A percentile compares a stretch with the other conserved stretches of the same genome.
These are phyloP conservation scores for Cebidichthys violaceus DNA, from an alignment of 2,113 vertebrate species.

Conservation along the genomic window DNA sequence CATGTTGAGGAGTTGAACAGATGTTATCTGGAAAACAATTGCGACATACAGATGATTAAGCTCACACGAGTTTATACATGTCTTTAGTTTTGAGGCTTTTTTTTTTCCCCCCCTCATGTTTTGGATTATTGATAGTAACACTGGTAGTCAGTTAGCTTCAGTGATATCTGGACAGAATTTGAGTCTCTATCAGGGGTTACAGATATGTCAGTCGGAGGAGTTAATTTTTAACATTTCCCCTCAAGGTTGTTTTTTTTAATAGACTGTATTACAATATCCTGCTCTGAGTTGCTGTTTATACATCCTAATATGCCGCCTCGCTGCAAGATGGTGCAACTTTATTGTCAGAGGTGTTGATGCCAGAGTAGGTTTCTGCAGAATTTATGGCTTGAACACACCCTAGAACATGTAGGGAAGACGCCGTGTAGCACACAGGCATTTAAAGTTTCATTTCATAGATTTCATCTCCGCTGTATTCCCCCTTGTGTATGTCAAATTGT, in stretches of 20 bases:
- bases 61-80: background rate
- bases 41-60: background rate
- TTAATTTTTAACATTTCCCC: slow-evolving; percentile 52
- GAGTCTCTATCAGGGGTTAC: background rate
- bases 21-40: background rate
- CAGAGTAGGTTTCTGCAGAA: slow-evolving; percentile 11
- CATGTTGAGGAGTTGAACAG: background rate
- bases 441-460: background rate
- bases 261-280: slow-evolving; percentile 15
- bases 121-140: background rate
- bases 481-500: background rate
- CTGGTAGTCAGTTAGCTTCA: background rate
- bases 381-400: slow-evolving; percentile 1
- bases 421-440: background rate
- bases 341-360: background rate
- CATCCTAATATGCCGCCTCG: slow-evolving; percentile 3
- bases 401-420: background rate
- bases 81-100: background rate
- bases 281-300: background rate
- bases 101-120: no score
- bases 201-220: slow-evolving; percentile 8
- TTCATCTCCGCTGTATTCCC: background rate
- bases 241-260: slow-evolving; percentile 33
- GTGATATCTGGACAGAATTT: slow-evolving; percentile 13
- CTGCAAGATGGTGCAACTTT: slow-evolving; percentile 18